These are phyloP conservation scores for Eupithecia subumbrata DNA, from an alignment of 2,888 invertebrate genomes.

Conservation along the genomic window DNA sequence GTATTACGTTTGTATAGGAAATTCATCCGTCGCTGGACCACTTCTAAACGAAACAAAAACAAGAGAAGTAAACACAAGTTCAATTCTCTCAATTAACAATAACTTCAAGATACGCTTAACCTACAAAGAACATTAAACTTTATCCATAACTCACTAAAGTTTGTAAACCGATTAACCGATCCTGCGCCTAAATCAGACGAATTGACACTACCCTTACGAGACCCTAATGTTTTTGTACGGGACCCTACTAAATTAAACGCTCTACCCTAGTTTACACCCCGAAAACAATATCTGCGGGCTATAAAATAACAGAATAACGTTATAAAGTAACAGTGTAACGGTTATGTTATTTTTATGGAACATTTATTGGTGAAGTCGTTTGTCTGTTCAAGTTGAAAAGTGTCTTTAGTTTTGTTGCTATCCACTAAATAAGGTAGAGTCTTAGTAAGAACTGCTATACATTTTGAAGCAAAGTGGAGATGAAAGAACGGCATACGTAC, in stretches of 20 bases:
- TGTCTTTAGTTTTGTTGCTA: constrained; percentile 16
- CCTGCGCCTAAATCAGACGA: constrained; percentile 51
- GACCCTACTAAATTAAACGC: constrained; percentile 50
- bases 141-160: constrained; percentile 36
- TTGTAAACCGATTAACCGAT: constrained; percentile 42
- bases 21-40: too few relatives aligned
- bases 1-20: too few relatives aligned
- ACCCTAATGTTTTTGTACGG: constrained; percentile 56
- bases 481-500: neutral
- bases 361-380: constrained; percentile 36
- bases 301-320: constrained; percentile 47
- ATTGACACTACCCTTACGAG: constrained; percentile 50
- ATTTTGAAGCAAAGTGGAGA: neutral
- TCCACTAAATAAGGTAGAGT: neutral
- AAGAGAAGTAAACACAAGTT: neutral
- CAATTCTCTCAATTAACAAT: neutral
- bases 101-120: constrained; percentile 31
- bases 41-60: constrained; percentile 5
- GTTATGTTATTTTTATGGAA: constrained; percentile 46
- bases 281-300: constrained; percentile 58
- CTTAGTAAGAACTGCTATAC: neutral
- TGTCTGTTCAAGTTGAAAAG: constrained; percentile 19
- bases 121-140: constrained; percentile 43
- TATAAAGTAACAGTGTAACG: constrained; percentile 55
- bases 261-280: constrained; percentile 53